Conservation (phyloP, 2,113 vertebrate genomes). For the Myrmecophaga tridactyla region DNA sequence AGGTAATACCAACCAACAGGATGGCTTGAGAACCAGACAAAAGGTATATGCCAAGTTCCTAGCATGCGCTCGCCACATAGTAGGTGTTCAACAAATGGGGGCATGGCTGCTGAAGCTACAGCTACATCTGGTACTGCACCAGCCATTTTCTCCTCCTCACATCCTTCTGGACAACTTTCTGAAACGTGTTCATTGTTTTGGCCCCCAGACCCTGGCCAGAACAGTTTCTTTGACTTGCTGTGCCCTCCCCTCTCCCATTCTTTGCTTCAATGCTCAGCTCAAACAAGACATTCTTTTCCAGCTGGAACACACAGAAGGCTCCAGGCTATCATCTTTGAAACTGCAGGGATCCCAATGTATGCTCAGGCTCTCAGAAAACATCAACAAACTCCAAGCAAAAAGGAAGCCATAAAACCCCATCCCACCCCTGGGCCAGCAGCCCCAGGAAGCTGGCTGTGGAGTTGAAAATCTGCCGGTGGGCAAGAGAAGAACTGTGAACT, state of each 20-base stretch:
- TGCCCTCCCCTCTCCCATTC: not conserved
- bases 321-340: not conserved
- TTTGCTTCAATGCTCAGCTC: not conserved
- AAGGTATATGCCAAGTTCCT: not conserved
- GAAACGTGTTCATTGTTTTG: rapidly evolving
- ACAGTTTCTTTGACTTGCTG: not conserved
- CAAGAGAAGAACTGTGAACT: no score
- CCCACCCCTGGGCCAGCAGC: not conserved
- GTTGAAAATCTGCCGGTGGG: no score
- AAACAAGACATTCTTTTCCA: not conserved
- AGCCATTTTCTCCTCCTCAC: no score
- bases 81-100: rapidly evolving
- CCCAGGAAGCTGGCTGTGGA: not conserved
- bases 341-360: not conserved
- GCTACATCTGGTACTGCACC: rapidly evolving
- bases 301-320: not conserved
- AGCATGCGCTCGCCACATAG: not conserved
- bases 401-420: not conserved
- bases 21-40: not conserved
- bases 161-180: not conserved
- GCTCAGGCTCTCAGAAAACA: not conserved
- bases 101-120: rapidly evolving
- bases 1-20: not conserved
- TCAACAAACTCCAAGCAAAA: not conserved
- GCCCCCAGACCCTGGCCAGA: not conserved